These are phyloP conservation scores for Drosophila histrio DNA, from an alignment of 2,888 invertebrate species.

Conservation along the genomic window DNA sequence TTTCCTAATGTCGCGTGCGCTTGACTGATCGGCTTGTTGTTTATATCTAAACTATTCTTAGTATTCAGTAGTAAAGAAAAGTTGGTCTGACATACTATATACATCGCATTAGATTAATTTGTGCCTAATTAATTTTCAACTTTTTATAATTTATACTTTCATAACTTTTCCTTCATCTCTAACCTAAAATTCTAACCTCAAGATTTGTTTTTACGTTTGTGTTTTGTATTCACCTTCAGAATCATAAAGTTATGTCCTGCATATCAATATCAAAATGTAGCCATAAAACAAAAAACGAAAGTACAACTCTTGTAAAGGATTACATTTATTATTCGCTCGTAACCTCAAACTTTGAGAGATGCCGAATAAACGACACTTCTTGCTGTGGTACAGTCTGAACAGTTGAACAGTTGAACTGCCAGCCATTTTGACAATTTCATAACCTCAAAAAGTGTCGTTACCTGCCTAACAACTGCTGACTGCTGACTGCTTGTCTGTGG, in stretches of 20 bases:
- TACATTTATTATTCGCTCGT: background rate
- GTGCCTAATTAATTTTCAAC: background rate
- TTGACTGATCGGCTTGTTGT: no score
- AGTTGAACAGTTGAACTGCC: constrained; percentile 5
- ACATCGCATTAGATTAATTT: background rate
- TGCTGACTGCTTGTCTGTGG: no score
- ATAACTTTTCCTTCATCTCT: background rate
- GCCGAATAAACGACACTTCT: constrained; percentile 1
- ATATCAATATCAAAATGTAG: background rate
- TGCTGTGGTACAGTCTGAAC: constrained; percentile 5
- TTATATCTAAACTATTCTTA: no score
- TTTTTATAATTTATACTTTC: background rate
- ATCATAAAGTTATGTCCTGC: background rate
- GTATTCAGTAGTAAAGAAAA: no score
- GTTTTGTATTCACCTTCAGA: background rate
- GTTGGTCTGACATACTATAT: no score
- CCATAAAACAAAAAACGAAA: background rate
- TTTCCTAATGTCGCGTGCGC: no score
- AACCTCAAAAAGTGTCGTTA: constrained; percentile 43
- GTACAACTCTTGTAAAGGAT: background rate
- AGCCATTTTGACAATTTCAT: constrained; percentile 53
- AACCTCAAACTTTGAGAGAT: constrained; percentile 6
- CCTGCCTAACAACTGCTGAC: constrained; percentile 22
- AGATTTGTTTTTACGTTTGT: background rate
- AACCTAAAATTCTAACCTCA: background rate